Evolutionary conservation across 2,113 vertebrate species (phyloP), one percentile per base, ranked within the genome.

Genomic region (Dryoscopus gambensis): DNA sequence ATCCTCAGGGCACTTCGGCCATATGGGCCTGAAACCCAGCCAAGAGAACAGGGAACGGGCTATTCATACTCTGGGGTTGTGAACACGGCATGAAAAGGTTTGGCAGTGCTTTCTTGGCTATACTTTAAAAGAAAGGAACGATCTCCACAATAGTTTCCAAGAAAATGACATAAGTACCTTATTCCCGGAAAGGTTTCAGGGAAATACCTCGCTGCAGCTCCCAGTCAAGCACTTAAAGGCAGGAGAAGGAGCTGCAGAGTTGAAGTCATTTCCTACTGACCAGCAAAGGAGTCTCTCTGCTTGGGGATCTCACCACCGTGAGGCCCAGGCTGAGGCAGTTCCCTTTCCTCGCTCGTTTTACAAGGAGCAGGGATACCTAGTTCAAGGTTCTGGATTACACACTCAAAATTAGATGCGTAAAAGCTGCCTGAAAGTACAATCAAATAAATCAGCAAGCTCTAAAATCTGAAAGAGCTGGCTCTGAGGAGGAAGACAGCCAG

Each of bases 131-230:
- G 93, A 84, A 90, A 89, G 86, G 73, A 95, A 95, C 40, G 84
- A 70, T 95, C 64, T 64, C 80, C 69, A 37, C 13, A 23, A 52
- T 40, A 16, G 86, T 84, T 96, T 96, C 96, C 95, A 96, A 92
- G 94, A 96, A 97, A 95, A 95, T 95, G 64, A 97, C 86, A 84
- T 93, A 95, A 95, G 69, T 91, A 95, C 91, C 89, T 97, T 91
- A 95, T 95, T 97, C 95, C 94, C 82, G 52, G 96, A 97, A 97
- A 95, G 80, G 77, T 95, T 95, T 95, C 89, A 89, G 96, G 95
- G 95, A 97, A 97, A 97, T 96, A 96, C 95, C 94, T 95, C 19
- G 3, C 47, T 89, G 89, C 42, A 90, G 80, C 84, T 90, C 86
- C 52, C 56, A 91, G 82, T 64, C 90, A 83, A 79, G 56, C 71